These are phyloP conservation scores for Diarsia dahlii DNA, from an alignment of 2,888 invertebrate species.

Conservation along the genomic window DNA sequence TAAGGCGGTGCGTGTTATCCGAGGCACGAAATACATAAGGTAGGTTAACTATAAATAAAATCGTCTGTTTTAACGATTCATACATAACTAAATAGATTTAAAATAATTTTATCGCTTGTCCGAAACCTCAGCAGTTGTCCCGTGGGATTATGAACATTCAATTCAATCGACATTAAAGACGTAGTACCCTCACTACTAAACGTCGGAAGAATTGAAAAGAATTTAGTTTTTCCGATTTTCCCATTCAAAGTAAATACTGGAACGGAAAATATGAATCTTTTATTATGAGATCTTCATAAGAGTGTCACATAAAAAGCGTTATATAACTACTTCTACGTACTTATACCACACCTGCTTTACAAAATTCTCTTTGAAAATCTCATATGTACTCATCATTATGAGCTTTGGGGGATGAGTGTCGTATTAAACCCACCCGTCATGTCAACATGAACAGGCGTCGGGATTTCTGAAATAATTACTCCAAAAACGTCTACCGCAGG, in stretches of 20 bases:
- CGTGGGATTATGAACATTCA: conserved; percentile 12
- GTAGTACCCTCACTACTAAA: not conserved
- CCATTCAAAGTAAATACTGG: conserved; percentile 37
- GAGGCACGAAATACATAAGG: not conserved
- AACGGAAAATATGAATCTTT: conserved; percentile 41
- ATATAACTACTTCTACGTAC: conserved; percentile 23
- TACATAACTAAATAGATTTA: not conserved
- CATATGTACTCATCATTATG: conserved; percentile 59
- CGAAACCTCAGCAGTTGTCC: conserved; percentile 13
- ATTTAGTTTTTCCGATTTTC: conserved; percentile 31
- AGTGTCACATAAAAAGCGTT: conserved; percentile 21
- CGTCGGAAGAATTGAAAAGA: conserved; percentile 22
- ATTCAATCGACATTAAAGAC: conserved; percentile 10
- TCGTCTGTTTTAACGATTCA: not conserved
- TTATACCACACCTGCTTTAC: conserved; percentile 46
- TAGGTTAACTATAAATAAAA: not conserved
- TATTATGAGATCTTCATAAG: conserved; percentile 41
- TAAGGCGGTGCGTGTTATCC: no score
- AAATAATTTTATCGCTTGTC: conserved; percentile 13
- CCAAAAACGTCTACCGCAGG: conserved; percentile 68
- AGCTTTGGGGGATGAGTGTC: conserved; percentile 69
- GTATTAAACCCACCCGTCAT: conserved; percentile 67
- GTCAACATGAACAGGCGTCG: conserved; percentile 72
- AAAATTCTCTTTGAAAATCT: conserved; percentile 60
- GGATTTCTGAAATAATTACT: conserved; percentile 74